Evolutionary conservation across 1,140 invertebrate species (phyloP).

Genomic region (Eupeodes corollae): DNA sequence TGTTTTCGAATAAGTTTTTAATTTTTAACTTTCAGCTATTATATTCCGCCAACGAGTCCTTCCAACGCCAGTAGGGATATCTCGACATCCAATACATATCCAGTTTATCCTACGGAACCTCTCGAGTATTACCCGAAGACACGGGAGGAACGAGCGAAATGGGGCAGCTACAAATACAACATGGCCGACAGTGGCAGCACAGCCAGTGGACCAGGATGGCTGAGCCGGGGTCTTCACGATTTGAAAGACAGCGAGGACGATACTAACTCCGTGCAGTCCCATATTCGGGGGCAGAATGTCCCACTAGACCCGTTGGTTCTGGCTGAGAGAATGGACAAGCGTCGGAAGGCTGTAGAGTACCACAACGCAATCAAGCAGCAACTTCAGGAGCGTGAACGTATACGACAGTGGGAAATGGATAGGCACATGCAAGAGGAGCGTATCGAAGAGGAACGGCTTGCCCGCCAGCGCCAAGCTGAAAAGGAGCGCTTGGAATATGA

Average conservation of each 20-base stretch:
- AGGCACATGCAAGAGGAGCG: constrained; percentile 45
- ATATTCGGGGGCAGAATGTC: constrained; percentile 53
- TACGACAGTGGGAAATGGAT: constrained; percentile 47
- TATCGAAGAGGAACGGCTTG: constrained; percentile 48
- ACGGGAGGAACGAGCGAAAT: constrained; percentile 45
- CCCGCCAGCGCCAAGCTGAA: constrained; percentile 46
- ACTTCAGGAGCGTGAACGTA: constrained; percentile 49
- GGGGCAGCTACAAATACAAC: constrained; percentile 40
- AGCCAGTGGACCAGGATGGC: constrained; percentile 21
- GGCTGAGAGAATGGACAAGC: constrained; percentile 48
- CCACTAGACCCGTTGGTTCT: constrained; percentile 47
- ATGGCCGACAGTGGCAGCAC: background rate
- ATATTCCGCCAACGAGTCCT: constrained; percentile 15
- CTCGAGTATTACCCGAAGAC: constrained; percentile 18
- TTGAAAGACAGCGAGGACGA: constrained; percentile 34
- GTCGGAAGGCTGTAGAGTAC: constrained; percentile 52
- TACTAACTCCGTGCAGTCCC: constrained; percentile 37
- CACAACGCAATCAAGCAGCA: constrained; percentile 57
- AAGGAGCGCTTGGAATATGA: constrained; percentile 42
- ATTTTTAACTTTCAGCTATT: constrained; percentile 10
- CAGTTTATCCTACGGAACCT: constrained; percentile 24
- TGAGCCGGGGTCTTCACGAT: constrained; percentile 27
- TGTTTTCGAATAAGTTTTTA: constrained; percentile 14
- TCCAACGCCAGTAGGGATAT: constrained; percentile 27
- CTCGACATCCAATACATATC: constrained; percentile 32